Evolutionary conservation across 2,888 invertebrate genomes (phyloP).

Genomic region (Lydus trimaculatus): DNA sequence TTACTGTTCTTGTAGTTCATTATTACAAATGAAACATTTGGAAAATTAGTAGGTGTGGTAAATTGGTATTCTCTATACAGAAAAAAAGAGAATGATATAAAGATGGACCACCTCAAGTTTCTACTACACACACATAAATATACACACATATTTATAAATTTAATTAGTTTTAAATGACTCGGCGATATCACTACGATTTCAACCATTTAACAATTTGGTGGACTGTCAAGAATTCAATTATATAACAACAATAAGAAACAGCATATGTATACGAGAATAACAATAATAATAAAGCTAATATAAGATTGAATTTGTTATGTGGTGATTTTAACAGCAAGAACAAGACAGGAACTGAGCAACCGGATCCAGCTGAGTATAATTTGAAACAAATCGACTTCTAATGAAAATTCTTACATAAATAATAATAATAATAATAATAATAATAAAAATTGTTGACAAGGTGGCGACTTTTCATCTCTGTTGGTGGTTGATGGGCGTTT

Average conservation of each 20-base stretch:
- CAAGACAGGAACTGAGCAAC: neutral
- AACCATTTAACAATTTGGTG: conserved; percentile 54
- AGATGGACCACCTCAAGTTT: conserved; percentile 45
- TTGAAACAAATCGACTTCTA: conserved; percentile 3
- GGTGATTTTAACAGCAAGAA: neutral
- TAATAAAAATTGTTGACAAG: neutral
- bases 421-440: neutral
- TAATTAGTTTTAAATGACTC: conserved; percentile 60
- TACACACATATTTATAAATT: conserved; percentile 48
- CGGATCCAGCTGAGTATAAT: neutral
- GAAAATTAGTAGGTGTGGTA: conserved; percentile 38
- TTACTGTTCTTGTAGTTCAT: neutral
- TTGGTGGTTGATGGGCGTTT: conserved; percentile 3
- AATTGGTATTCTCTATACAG: neutral
- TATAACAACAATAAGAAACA: conserved; percentile 58
- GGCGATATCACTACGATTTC: conserved; percentile 28
- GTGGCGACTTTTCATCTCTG: neutral
- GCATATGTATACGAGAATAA: conserved; percentile 41
- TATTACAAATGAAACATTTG: conserved; percentile 9
- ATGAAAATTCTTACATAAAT: neutral
- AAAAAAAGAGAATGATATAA: neutral
- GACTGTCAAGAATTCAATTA: conserved; percentile 58
- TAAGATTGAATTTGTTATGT: neutral
- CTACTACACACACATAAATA: conserved; percentile 43
- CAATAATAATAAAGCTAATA: neutral